Conservation (phyloP, 2,888 invertebrate species). For the Diploptera punctata region DNA sequence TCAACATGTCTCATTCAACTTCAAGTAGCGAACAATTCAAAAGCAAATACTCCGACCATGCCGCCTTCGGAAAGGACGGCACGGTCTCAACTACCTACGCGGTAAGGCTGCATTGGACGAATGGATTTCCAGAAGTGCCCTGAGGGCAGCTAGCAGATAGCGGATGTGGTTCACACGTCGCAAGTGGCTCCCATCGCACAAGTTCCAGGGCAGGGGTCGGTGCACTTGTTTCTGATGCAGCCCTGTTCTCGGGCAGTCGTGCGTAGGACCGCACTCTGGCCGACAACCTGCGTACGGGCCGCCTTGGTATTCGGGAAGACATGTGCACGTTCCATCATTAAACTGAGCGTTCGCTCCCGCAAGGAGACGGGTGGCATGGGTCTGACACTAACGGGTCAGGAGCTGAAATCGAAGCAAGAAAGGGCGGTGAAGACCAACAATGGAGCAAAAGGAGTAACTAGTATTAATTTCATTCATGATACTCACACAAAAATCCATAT, state of each 20-base stretch:
- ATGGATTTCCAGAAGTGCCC: slow-evolving; percentile 78
- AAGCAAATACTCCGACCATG: too few relatives aligned
- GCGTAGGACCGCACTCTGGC: slow-evolving; percentile 71
- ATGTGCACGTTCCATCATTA: slow-evolving; percentile 70
- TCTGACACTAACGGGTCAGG: slow-evolving; percentile 56
- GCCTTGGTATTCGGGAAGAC: slow-evolving; percentile 70
- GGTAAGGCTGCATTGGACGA: slow-evolving; percentile 71
- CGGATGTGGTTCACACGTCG: slow-evolving; percentile 74
- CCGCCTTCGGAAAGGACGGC: too few relatives aligned
- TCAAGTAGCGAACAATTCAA: too few relatives aligned
- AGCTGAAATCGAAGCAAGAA: slow-evolving; percentile 52
- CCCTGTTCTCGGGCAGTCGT: slow-evolving; percentile 69
- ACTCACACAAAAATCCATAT: too few relatives aligned
- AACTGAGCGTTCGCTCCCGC: slow-evolving; percentile 52
- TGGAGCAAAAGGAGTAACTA: neutral
- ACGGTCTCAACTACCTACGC: too few relatives aligned
- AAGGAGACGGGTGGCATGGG: too few relatives aligned
- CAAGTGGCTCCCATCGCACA: slow-evolving; percentile 76
- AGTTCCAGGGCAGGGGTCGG: slow-evolving; percentile 73
- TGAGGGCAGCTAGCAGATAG: slow-evolving; percentile 70
- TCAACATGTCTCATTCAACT: too few relatives aligned
- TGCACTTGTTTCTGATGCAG: slow-evolving; percentile 73
- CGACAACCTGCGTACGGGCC: slow-evolving; percentile 69
- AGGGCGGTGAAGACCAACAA: neutral
- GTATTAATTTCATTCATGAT: too few relatives aligned